A percentile compares a stretch with the other conserved stretches of the same genome.
phyloP scores from a whole-genome alignment of 2,888 invertebrate species.

The Zeuzera pyrina region DNA sequence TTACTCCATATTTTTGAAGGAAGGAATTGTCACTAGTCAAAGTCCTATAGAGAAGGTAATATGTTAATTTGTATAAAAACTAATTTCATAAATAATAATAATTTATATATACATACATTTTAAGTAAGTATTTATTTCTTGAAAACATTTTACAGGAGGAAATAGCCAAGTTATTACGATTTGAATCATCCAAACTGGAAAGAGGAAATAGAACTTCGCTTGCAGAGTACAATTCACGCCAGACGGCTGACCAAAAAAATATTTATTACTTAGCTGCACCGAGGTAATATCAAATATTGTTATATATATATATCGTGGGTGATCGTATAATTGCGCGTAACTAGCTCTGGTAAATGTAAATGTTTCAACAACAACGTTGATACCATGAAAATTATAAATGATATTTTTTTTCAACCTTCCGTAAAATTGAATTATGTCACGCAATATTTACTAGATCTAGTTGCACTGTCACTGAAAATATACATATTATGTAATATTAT shows the following conservation, averaged over 20 bases:
- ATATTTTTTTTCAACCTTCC: too few relatives aligned
- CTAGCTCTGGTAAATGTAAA: neutral
- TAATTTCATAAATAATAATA: neutral
- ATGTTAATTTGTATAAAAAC: neutral
- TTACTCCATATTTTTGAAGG: conserved; percentile 94
- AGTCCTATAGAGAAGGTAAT: conserved; percentile 86
- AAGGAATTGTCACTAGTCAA: conserved; percentile 91
- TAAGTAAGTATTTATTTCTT: neutral
- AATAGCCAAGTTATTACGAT: conserved; percentile 89
- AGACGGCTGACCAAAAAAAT: conserved; percentile 85
- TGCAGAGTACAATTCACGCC: conserved; percentile 83
- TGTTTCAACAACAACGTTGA: neutral
- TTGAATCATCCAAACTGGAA: conserved; percentile 89
- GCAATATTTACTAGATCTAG: too few relatives aligned
- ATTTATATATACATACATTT: neutral
- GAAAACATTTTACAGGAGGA: conserved; percentile 79
- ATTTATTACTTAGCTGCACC: conserved; percentile 96
- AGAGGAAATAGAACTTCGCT: conserved; percentile 82
- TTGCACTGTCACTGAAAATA: too few relatives aligned
- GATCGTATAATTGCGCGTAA: too few relatives aligned
- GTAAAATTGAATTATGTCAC: too few relatives aligned
- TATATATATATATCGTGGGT: neutral
- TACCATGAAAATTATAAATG: too few relatives aligned
- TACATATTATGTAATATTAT: too few relatives aligned
- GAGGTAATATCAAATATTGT: conserved; percentile 68